Evolutionary conservation across 2,888 invertebrate species (phyloP).

Genomic region (Eueremaeus valkanovi): DNA sequence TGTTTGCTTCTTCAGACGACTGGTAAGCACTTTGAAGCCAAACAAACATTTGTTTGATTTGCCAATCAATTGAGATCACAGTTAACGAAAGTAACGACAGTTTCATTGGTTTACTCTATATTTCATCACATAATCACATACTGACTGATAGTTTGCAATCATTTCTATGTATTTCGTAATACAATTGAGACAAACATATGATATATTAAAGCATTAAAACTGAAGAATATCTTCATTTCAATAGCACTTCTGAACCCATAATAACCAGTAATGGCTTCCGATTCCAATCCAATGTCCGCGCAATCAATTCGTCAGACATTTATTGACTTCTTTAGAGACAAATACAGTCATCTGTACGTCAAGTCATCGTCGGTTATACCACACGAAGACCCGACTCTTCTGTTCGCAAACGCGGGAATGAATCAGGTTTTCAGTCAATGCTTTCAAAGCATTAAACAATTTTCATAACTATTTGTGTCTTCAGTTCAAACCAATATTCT

Average conservation of each 20-base stretch:
- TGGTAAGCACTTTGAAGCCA: too few species aligned
- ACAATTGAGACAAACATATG: not conserved
- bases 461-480: conserved; percentile 44
- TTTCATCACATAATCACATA: not conserved
- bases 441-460: not conserved
- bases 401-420: conserved; percentile 99
- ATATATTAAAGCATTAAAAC: not conserved
- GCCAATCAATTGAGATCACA: too few species aligned
- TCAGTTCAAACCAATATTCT: conserved; percentile 93
- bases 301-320: conserved; percentile 78
- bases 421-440: conserved; percentile 66
- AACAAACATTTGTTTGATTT: too few species aligned
- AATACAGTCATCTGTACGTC: conserved; percentile 79
- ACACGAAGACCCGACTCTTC: conserved; percentile 91
- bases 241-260: not conserved
- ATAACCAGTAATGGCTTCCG: conserved; percentile 1
- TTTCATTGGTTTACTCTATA: too few species aligned
- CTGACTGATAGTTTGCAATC: not conserved
- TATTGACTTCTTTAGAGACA: conserved; percentile 82
- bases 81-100: too few species aligned
- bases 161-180: not conserved
- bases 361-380: conserved; percentile 98
- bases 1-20: too few species aligned
- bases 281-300: conserved; percentile 50
- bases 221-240: not conserved